Conservation (phyloP, 2,113 vertebrate species). For the Charadrius vociferus region DNA sequence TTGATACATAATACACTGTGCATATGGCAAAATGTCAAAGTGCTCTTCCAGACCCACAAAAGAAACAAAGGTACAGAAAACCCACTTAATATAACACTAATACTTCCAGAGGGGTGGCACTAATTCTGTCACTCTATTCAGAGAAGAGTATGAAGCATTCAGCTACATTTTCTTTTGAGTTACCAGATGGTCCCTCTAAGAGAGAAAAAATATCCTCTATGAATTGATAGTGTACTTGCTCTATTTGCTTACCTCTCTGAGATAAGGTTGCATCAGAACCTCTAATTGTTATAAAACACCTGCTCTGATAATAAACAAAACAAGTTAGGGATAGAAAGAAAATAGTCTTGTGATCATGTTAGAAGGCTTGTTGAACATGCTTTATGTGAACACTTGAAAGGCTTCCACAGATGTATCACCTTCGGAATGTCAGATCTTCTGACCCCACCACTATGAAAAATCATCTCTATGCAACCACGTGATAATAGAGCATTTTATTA, state of each 20-base stretch:
- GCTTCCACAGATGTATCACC: constrained; percentile 68
- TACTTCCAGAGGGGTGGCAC: constrained; percentile 51
- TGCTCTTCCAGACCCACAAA: constrained; percentile 45
- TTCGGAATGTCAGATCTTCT: constrained; percentile 72
- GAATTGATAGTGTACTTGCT: constrained; percentile 54
- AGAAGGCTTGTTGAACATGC: constrained; percentile 59
- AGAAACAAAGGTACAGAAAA: constrained; percentile 69
- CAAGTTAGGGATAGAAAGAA: constrained; percentile 64
- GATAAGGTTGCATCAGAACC: constrained; percentile 70
- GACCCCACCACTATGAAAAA: constrained; percentile 32
- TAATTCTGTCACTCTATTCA: constrained; percentile 66
- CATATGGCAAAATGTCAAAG: constrained; percentile 45
- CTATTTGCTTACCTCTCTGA: constrained; percentile 79
- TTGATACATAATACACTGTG: constrained; percentile 24
- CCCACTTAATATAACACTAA: constrained; percentile 46
- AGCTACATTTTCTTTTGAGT: constrained; percentile 71
- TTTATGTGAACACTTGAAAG: constrained; percentile 64
- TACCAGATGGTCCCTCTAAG: constrained; percentile 81
- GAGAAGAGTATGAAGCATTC: constrained; percentile 73
- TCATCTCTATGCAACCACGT: neutral
- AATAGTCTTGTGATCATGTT: constrained; percentile 76
- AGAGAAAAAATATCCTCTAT: constrained; percentile 44
- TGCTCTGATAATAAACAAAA: constrained; percentile 83
- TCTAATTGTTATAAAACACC: constrained; percentile 80
- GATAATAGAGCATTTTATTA: constrained; percentile 63